Evolutionary conservation across 92 coral and sea anemone genomes (phyloP), one percentile per base, ranked within the genome.

Genomic region (Isaurus tuberculatus): DNA sequence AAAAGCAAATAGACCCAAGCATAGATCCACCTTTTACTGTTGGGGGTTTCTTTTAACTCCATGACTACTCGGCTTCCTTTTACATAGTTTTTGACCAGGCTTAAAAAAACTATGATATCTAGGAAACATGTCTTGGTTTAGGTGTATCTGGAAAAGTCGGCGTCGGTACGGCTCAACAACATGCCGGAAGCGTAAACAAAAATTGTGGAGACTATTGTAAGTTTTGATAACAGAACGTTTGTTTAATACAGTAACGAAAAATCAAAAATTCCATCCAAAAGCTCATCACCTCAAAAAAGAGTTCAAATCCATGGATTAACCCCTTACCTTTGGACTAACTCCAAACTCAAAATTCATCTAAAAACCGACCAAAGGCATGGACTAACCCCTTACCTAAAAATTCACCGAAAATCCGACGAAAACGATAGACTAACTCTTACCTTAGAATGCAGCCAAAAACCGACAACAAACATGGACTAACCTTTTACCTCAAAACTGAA

Each of bases 1-100:
- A 73, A 73, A 10, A 83, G 65, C 46, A 84, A 57, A 14, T 37
- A 58, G 26, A 84, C 84, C 88, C 88, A 84, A 9, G 88, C 84
- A 29, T 22, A 57, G 37, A 64, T 33, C 88, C 88, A 84, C 20
- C 43, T 58, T 65, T 75, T 85, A 36, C 65, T 20, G 73, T 32
- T 23, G 17, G 75, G 75, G 33, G 67, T 86, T 27, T 66, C 79
- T 30, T 79, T 86, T 49, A 86, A 65, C 80, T 68, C 66, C 58
- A 65, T 66, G 49, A 65, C 57, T 26, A 65, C 55, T 23, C 85
- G 61, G 57, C 79, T 86, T 42, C 85, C 89, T 79, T 46, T 78
- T 7, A 79, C 85, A 58, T 42, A 86, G 48, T 48, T 86, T 79
- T 48, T 46, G 4, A 40, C 8, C 36, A 85, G 63, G 51, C 85